Evolutionary conservation across 2,113 vertebrate genomes (phyloP).

Genomic region (Isurus oxyrinchus): DNA sequence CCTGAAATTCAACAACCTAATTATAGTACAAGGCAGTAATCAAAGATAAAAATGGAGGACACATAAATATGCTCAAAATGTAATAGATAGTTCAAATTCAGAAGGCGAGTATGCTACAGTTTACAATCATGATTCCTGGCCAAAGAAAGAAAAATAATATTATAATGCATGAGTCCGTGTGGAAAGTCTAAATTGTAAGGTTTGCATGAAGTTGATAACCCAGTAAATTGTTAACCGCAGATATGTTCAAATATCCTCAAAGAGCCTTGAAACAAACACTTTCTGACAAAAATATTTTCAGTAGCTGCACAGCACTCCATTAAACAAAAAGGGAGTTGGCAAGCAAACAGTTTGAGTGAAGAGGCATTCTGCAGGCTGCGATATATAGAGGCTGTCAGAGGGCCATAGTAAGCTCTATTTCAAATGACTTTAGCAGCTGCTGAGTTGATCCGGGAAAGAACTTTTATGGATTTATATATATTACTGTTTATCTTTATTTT

Average conservation of each 20-base stretch:
- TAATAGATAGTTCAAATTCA: neutral
- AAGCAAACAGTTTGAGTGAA: neutral
- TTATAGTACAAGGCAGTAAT: neutral
- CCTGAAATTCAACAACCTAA: neutral
- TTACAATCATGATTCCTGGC: neutral
- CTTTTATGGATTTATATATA: neutral
- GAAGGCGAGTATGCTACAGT: neutral
- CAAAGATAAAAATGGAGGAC: neutral
- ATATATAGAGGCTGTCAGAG: neutral
- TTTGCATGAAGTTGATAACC: neutral
- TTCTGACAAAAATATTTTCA: neutral
- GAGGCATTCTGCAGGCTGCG: neutral
- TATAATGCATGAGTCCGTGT: neutral
- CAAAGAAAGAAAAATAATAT: neutral
- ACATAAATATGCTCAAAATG: neutral
- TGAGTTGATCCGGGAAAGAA: slow-evolving; percentile 4
- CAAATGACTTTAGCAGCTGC: slow-evolving; percentile 9
- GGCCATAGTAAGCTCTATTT: neutral
- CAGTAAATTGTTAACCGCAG: neutral
- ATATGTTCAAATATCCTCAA: neutral
- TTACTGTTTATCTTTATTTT: neutral
- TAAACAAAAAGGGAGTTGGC: neutral
- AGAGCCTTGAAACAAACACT: neutral
- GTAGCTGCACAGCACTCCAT: neutral
- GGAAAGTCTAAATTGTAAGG: neutral